Percentiles rank a stretch among this genome's conserved stretches.
phyloP scores from a whole-genome alignment of 64 coral and sea anemone genomes.

The Pachyseris speciosa region DNA sequence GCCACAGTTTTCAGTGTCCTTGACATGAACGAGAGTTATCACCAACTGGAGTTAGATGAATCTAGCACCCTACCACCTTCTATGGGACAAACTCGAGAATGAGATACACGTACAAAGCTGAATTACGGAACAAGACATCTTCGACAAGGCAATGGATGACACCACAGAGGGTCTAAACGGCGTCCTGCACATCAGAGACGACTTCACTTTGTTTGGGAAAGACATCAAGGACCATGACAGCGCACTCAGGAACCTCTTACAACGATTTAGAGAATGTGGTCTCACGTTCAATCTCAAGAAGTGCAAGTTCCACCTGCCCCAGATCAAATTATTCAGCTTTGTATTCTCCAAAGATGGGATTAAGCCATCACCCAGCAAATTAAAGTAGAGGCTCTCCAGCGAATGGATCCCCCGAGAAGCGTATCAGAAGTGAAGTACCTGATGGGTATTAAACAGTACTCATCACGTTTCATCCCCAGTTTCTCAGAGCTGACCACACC shows the following conservation, averaged over 20 bases:
- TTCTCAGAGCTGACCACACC: conserved; percentile 20
- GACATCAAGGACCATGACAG: conserved; percentile 22
- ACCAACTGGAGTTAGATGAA: conserved; percentile 54
- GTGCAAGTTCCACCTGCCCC: conserved; percentile 44
- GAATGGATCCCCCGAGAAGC: conserved; percentile 2
- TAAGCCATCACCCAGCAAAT: conserved; percentile 43
- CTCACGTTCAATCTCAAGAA: conserved; percentile 63
- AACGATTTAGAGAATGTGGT: conserved; percentile 39
- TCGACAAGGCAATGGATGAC: conserved; percentile 64
- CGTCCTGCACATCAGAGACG: conserved; percentile 50
- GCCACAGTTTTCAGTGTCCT: conserved; percentile 62
- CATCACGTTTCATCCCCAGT: conserved; percentile 42
- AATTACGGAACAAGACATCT: conserved; percentile 65
- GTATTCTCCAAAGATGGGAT: conserved; percentile 49
- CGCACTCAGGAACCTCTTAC: conserved; percentile 4
- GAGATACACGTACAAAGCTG: conserved; percentile 60
- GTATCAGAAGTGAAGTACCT: conserved; percentile 26
- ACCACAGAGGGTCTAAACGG: conserved; percentile 12
- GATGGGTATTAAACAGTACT: conserved; percentile 56
- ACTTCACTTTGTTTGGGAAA: conserved; percentile 53
- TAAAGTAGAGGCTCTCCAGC: conserved; percentile 44
- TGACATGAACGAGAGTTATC: conserved; percentile 66
- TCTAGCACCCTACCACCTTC: conserved; percentile 46
- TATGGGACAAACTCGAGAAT: conserved; percentile 54
- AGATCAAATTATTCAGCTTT: conserved; percentile 56